Base-by-base conservation (phyloP, 2,113 vertebrate genomes). In the Brachyhypopomus occidentalis region DNA sequence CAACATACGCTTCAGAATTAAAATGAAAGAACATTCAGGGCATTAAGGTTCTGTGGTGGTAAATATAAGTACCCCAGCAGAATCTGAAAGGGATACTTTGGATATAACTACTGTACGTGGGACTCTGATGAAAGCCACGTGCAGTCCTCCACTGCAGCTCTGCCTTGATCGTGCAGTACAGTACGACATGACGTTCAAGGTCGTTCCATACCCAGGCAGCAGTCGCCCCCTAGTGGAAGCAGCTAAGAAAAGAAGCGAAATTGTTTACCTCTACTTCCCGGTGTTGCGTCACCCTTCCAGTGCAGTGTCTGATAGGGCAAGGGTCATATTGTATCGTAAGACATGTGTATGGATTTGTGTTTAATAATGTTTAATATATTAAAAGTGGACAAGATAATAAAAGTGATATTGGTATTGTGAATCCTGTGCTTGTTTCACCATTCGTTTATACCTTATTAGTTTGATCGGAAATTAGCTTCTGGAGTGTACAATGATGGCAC, bases 181-280 rank as follows among this genome's bases (percentile, higher is more conserved):
- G 12, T 20, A 64, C 7, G 36, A 66, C 14, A 34, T 64, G 17
- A 66, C 16, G 25, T 3, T 30, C 12, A 34, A 66, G 62, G 62
- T 64, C 59, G 22, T 62, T 66, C 27, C 63, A 34, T 34, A 66
- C 30, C 27, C 14, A 34, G 27, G 14, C 12, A 34, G 30, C 11
- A 66, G 63, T 14, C 63, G 63, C 63, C 63, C 30, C 30, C 63
- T 66, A 30, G 63, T 66, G 63, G 63, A 66, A 66, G 25, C 20
- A 16, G 25, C 1, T 17, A 66, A 22, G 23, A 60, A 63, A 23
- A 0, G 23, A 63, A 1, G 4, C 60, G 16, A 27, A 63, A 11
- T 66, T 34, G 16, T 19, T 66, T 30, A 14, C 23, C 60, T 63
- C 23, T 9, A 27, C 9, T 52, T 52, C 45, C 22, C 22, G 25